Base-by-base conservation (phyloP, 2,113 vertebrate species). In the Brachypodius melanocephalos region DNA sequence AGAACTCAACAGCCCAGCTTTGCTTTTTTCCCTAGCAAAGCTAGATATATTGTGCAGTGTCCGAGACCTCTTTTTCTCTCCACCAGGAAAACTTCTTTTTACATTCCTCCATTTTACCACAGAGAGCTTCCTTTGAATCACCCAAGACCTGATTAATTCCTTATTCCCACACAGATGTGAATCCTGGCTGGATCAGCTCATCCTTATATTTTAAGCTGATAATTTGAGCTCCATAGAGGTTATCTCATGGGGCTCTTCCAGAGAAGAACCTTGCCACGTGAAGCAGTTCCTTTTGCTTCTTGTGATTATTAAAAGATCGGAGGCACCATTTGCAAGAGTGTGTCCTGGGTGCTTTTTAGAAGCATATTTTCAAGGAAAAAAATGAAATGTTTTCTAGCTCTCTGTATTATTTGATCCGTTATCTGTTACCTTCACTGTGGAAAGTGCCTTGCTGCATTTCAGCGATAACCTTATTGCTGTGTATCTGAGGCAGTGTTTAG, bases 391-490 rank as follows among this genome's bases (percentile, higher is more conserved):
- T 90, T 48, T 69, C 66, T 62, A 42, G 9, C 18, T 51, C 31
- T 80, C 48, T 34, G 17, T 61, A 48, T 69, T 82, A 46, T 85
- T 88, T 89, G 93, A 83, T 94, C 22, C 2, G 5, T 95, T 95
- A 85, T 95, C 94, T 89, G 29, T 57, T 85, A 45, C 87, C 45
- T 79, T 87, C 71, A 4, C 49, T 87, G 80, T 5, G 15, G 58
- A 75, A 93, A 79, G 58, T 65, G 49, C 66, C 40, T 68, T n/a
- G 69, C 94, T 96, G 91, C 91, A 69, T 76, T 94, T 82, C 71
- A 54, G 71, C 0, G 78, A 89, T 92, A 95, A 95, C 81, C 77
- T 95, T 93, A 40, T 82, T 90, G 74, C 67, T 42, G 57, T 42
- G 1, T 65, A 22, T 52, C 86, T 85, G 42, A 54, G 72, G 57